A percentile compares a stretch with the other conserved stretches of the same genome.
phyloP scores from a whole-genome alignment of 2,113 vertebrate species.

The Isichthys henryi region DNA sequence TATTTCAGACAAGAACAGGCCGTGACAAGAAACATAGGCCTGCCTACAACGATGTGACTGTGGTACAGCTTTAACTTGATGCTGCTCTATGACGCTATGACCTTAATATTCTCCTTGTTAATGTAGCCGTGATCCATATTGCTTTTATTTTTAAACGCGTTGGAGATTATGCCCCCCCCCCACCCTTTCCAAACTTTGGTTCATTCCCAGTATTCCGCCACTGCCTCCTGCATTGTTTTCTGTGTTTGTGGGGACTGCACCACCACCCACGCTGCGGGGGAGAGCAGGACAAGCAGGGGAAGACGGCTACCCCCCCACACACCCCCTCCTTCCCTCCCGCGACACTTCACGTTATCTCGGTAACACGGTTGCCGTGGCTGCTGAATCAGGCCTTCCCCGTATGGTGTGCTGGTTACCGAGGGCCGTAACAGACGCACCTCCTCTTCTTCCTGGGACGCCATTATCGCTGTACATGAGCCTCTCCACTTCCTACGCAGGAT shows the following conservation, averaged over 20 bases:
- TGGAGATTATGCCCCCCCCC: not conserved
- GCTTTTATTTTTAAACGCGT: slow-evolving; percentile 1
- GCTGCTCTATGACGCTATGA: not conserved
- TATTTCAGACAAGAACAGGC: not conserved
- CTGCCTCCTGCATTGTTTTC: not conserved
- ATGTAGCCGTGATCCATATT: not conserved
- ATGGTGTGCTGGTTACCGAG: not conserved
- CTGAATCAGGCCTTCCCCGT: not conserved
- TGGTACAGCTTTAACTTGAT: not conserved
- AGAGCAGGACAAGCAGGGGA: not conserved
- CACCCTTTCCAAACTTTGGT: not conserved
- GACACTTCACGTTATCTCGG: not conserved
- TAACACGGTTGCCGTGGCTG: not conserved
- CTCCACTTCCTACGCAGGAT: not conserved
- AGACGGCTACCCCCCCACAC: not conserved
- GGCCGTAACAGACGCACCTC: not conserved
- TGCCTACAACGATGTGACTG: not conserved
- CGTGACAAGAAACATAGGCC: not conserved
- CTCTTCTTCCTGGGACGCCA: not conserved
- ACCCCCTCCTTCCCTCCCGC: not conserved
- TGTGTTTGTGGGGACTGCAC: not conserved
- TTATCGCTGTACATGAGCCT: not conserved
- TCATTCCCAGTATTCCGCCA: not conserved
- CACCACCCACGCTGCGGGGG: not conserved
- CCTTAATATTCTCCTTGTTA: not conserved